Evolutionary conservation across 2,888 invertebrate species (phyloP), one percentile per base, ranked within the genome.

Genomic region (Rotaria magnacalcarata): DNA sequence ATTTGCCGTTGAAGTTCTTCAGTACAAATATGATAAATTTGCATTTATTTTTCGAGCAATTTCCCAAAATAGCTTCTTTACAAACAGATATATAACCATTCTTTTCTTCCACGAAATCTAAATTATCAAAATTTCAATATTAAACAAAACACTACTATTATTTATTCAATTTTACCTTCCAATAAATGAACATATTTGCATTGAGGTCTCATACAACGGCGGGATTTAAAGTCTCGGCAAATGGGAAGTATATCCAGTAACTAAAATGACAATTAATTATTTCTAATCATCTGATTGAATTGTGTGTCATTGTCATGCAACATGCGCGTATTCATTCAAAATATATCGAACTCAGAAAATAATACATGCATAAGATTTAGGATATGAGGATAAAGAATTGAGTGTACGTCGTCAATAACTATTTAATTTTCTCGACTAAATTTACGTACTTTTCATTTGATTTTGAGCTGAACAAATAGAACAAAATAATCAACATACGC

Each of bases 201-300:
- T 94, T 95, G 95, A 88, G 91, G 91, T 94, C 96, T 94, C 93
- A 89, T 94, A 94, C 96, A 96, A 93, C 95, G 94, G 93, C 95
- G 95, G 93, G 95, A 95, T 95, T 96, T 97, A 96, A 96, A 96
- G 96, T 96, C 97, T 95, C 95, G 96, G 96, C 95, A 97, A 95
- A 96, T 96, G 95, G 95, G 96, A 96, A 96, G 96, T 96, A 95
- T 97, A 96, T 96, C 96, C 96, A 96, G 96, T 95, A 96, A 96
- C 96, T 97, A 95, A 91, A 95, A 80, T 5, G 8, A 16, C 34
- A 67, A 34, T 8, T 52, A 8, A 52, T 16, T 52, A 3, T 16
- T 11, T 8, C 16, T 52, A 52, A 52, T 16, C 14, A 4, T 52
- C 16, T 0, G 14, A 52, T 52, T 16, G 14, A 52, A 52, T 52